Conservation (phyloP, 2,797 vertebrate species). For the Poecile montanus region DNA sequence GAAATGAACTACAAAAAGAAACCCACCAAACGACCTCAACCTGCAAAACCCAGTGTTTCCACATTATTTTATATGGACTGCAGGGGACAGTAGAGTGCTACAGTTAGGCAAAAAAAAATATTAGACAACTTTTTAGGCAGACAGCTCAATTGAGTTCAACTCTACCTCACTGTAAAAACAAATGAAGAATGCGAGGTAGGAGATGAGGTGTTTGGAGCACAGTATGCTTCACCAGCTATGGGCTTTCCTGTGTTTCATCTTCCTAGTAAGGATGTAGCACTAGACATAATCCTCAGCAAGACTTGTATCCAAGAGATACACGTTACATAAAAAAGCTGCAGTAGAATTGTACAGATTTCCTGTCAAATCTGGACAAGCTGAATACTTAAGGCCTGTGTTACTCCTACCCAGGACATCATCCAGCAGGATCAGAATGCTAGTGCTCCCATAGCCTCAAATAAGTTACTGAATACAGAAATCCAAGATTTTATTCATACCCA, state of each 20-base stretch:
- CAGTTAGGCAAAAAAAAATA: background rate
- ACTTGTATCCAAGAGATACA: background rate
- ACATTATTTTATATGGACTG: background rate
- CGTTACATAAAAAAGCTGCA: background rate
- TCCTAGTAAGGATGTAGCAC: background rate
- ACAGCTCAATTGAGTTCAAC: background rate
- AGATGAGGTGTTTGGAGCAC: background rate
- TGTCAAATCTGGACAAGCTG: background rate
- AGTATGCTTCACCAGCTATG: background rate
- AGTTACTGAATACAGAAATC: background rate
- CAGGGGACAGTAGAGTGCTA: background rate
- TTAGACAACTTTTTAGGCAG: background rate
- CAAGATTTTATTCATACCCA: background rate
- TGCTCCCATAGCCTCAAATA: background rate
- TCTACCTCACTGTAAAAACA: background rate
- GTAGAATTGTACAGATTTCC: background rate
- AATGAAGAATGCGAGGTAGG: background rate
- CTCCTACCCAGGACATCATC: background rate
- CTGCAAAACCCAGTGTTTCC: background rate
- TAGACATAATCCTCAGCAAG: background rate
- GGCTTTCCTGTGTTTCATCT: background rate
- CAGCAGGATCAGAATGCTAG: background rate
- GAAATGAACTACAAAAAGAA: background rate
- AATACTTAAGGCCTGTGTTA: background rate
- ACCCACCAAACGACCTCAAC: background rate